Percentiles rank a stretch among this genome's conserved stretches.
These are phyloP conservation scores for Tyria jacobaeae DNA, from an alignment of 2,888 invertebrate species.

Conservation along the genomic window DNA sequence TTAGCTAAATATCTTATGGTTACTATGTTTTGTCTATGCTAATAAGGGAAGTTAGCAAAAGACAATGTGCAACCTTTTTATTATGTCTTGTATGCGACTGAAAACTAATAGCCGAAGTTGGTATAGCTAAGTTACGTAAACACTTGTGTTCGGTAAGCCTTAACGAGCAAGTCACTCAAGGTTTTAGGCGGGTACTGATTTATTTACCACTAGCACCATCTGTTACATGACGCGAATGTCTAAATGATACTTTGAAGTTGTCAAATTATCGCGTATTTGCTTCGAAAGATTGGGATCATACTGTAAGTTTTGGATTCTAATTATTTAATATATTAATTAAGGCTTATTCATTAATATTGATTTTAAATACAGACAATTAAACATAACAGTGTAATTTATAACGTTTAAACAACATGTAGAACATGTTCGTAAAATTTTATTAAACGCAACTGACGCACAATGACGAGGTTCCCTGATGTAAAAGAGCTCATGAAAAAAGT, in stretches of 20 bases:
- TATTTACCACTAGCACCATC: constrained; percentile 78
- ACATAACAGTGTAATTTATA: too few relatives aligned
- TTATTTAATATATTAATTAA: constrained; percentile 38
- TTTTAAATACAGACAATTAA: neutral
- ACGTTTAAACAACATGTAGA: constrained; percentile 8
- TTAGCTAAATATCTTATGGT: neutral
- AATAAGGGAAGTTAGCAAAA: constrained; percentile 16
- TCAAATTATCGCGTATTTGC: constrained; percentile 77
- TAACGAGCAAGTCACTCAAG: constrained; percentile 77
- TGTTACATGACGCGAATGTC: constrained; percentile 71
- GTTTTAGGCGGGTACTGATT: constrained; percentile 70
- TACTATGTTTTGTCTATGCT: neutral
- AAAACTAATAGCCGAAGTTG: constrained; percentile 64
- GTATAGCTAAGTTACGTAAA: constrained; percentile 55
- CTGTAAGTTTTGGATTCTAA: constrained; percentile 37
- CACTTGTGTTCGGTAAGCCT: constrained; percentile 59
- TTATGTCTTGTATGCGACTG: constrained; percentile 45
- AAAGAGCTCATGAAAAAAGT: constrained; percentile 31
- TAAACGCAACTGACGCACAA: constrained; percentile 16
- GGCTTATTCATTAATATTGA: constrained; percentile 24
- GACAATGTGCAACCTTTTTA: constrained; percentile 41
- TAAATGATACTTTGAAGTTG: constrained; percentile 82
- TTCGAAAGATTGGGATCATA: constrained; percentile 58
- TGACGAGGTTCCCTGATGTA: constrained; percentile 14
- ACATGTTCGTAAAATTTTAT: constrained; percentile 10